Evolutionary conservation across 2,888 invertebrate species (phyloP).

Genomic region (Vandiemenella viatica): DNA sequence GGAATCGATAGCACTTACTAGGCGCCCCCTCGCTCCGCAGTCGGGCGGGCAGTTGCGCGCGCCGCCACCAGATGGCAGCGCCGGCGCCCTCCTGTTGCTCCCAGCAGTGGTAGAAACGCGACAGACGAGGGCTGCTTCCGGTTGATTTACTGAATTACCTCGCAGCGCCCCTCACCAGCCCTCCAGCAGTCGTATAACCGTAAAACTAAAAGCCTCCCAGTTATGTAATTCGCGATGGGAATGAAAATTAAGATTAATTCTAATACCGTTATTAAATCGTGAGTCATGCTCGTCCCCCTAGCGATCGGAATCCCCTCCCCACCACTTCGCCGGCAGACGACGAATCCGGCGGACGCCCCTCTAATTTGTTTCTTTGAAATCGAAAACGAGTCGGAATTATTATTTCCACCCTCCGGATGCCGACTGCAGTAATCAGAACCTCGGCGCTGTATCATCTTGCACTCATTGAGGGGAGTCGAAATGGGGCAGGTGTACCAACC

Average conservation of each 20-base stretch:
- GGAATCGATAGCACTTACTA: too few relatives aligned
- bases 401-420: conserved; percentile 1
- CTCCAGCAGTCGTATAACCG: not conserved
- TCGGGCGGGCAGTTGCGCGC: too few relatives aligned
- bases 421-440: not conserved
- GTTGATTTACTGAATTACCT: not conserved
- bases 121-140: not conserved
- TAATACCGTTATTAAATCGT: conserved; percentile 15
- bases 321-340: not conserved
- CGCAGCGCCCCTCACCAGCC: not conserved
- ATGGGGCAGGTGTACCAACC: too few relatives aligned
- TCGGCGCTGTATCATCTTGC: too few relatives aligned
- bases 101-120: not conserved
- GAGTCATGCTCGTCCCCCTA: conserved; percentile 7
- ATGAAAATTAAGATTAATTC: conserved; percentile 13
- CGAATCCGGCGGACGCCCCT: too few relatives aligned
- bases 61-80: not conserved
- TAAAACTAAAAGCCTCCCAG: not conserved
- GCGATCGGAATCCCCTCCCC: not conserved
- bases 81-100: not conserved
- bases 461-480: too few relatives aligned
- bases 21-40: too few relatives aligned
- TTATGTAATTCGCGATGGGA: not conserved
- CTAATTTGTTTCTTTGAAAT: conserved; percentile 14
- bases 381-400: conserved; percentile 11